phyloP scores from a whole-genome alignment of 2,888 invertebrate genomes.

The Troides aeacus region DNA sequence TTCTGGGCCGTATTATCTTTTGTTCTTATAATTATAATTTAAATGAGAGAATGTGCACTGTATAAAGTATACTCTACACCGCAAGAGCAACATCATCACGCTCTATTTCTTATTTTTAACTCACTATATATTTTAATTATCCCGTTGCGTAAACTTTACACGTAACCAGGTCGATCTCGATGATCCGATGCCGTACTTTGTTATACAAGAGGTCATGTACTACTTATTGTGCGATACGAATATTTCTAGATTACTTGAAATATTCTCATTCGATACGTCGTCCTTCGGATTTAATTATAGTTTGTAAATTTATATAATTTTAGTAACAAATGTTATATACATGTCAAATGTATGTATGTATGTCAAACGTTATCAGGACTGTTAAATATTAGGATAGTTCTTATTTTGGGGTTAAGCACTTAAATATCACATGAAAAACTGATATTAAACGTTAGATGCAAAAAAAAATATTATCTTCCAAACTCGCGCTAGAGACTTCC shows the following conservation, averaged over 20 bases:
- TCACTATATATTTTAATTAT: constrained; percentile 53
- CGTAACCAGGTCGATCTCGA: constrained; percentile 65
- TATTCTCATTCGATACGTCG: not conserved
- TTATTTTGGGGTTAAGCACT: too few species aligned
- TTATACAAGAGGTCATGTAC: constrained; percentile 52
- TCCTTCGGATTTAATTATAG: not conserved
- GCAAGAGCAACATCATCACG: constrained; percentile 16
- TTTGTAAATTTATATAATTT: too few species aligned
- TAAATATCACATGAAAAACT: too few species aligned
- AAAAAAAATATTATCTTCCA: too few species aligned
- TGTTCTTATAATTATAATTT: constrained; percentile 8
- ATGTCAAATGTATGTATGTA: too few species aligned
- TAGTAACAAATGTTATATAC: too few species aligned
- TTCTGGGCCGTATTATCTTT: constrained; percentile 18
- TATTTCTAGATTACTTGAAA: not conserved
- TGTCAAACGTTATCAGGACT: too few species aligned
- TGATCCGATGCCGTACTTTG: constrained; percentile 60
- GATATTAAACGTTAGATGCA: too few species aligned
- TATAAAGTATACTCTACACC: constrained; percentile 4
- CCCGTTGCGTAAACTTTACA: constrained; percentile 53
- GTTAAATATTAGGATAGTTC: too few species aligned
- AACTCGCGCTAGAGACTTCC: too few species aligned
- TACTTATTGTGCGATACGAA: not conserved
- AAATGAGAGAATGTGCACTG: constrained; percentile 13
- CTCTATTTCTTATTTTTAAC: constrained; percentile 37